These are phyloP conservation scores for Lasioglossum malachurum DNA, from an alignment of 2,888 invertebrate genomes.

Conservation along the genomic window DNA sequence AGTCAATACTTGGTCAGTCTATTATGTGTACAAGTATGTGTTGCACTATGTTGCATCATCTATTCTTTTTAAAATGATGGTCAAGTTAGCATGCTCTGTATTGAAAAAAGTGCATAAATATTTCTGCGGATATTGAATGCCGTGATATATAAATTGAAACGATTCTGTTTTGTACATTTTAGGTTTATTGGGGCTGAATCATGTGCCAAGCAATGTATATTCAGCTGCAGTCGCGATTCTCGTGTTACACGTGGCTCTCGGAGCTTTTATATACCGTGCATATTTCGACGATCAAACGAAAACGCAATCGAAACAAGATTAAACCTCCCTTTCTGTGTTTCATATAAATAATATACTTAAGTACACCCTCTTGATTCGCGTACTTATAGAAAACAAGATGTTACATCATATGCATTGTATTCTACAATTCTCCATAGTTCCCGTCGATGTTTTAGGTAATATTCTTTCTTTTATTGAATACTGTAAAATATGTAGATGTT, in stretches of 20 bases:
- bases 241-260: constrained; percentile 91
- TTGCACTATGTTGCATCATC: background rate
- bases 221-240: constrained; percentile 92
- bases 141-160: constrained; percentile 18
- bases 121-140: constrained; percentile 1
- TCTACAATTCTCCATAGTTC: constrained; percentile 39
- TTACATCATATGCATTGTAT: constrained; percentile 46
- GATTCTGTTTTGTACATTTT: constrained; percentile 68
- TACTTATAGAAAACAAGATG: constrained; percentile 40
- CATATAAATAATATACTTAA: constrained; percentile 54
- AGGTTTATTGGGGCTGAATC: constrained; percentile 86
- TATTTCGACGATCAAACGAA: constrained; percentile 86
- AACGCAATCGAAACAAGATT: constrained; percentile 76
- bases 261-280: constrained; percentile 91
- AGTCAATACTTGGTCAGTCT: background rate
- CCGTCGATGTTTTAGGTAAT: constrained; percentile 41
- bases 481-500: constrained; percentile 35
- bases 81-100: background rate
- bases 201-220: constrained; percentile 90
- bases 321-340: constrained; percentile 42
- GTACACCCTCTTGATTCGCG: constrained; percentile 57
- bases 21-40: background rate
- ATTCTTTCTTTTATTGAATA: constrained; percentile 40
- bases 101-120: background rate
- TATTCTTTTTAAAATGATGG: constrained; percentile 13